Evolutionary conservation across 2,797 vertebrate species (phyloP).

Genomic region (Enteromius trimaculatus): DNA sequence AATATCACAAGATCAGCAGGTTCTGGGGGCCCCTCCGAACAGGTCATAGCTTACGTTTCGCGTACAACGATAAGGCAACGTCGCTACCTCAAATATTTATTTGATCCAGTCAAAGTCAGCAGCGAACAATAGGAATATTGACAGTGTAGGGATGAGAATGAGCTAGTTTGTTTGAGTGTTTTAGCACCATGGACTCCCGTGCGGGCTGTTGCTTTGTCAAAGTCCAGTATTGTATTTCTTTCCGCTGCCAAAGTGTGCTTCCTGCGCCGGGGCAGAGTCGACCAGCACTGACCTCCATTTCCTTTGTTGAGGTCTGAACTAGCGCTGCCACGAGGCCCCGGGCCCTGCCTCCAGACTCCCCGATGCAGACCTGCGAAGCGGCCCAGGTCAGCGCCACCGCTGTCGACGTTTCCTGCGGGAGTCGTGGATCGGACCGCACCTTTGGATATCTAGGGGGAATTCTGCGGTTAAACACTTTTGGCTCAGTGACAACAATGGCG

Average conservation of each 20-base stretch:
- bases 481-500: conserved; percentile 48
- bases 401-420: conserved; percentile 76
- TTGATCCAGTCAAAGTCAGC: conserved; percentile 64
- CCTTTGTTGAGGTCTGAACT: conserved; percentile 86
- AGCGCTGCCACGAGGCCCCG: conserved; percentile 83
- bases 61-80: conserved; percentile 36
- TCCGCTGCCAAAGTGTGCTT: conserved; percentile 89
- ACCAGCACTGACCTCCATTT: conserved; percentile 85
- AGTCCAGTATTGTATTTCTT: conserved; percentile 90
- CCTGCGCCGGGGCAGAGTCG: conserved; percentile 84
- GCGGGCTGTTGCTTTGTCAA: conserved; percentile 72
- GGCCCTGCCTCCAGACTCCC: conserved; percentile 75
- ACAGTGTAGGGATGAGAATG: conserved; percentile 67
- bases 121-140: conserved; percentile 70
- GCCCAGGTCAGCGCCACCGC: conserved; percentile 76
- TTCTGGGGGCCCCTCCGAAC: conserved; percentile 10
- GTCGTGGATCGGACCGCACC: conserved; percentile 70
- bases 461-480: conserved; percentile 47
- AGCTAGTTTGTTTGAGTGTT: conserved; percentile 74
- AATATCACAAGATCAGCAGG: neutral
- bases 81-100: conserved; percentile 64
- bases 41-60: conserved; percentile 3
- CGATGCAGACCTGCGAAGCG: conserved; percentile 49
- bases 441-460: conserved; percentile 43
- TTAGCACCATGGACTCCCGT: conserved; percentile 69